phyloP scores from a whole-genome alignment of 2,888 invertebrate genomes.

The Eilema depressum region DNA sequence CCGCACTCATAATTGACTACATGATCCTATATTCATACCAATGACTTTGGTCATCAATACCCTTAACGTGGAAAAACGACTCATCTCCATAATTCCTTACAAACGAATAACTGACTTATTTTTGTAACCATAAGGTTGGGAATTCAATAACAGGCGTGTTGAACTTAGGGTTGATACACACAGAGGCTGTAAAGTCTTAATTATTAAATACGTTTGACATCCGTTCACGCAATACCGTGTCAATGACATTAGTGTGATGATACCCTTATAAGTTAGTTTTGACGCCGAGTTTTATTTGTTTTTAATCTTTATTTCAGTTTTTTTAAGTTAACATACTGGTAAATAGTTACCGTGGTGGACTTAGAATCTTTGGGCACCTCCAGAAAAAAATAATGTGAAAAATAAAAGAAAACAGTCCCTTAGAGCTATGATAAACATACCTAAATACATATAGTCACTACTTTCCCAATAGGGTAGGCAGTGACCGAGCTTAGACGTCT shows the following conservation, averaged over 20 bases:
- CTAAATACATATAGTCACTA: too few relatives aligned
- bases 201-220: slow-evolving; percentile 72
- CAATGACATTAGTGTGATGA: slow-evolving; percentile 59
- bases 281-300: slow-evolving; percentile 30
- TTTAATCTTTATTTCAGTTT: background rate
- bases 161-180: slow-evolving; percentile 25
- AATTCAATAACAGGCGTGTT: background rate
- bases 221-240: slow-evolving; percentile 65
- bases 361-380: too few relatives aligned
- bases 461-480: too few relatives aligned
- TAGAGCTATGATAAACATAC: too few relatives aligned
- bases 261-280: slow-evolving; percentile 48
- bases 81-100: slow-evolving; percentile 4
- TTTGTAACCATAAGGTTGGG: background rate
- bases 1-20: slow-evolving; percentile 63
- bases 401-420: too few relatives aligned
- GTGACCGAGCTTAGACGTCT: too few relatives aligned
- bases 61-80: slow-evolving; percentile 25
- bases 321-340: background rate
- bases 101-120: slow-evolving; percentile 4
- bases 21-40: slow-evolving; percentile 63
- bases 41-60: slow-evolving; percentile 68
- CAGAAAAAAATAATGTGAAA: too few relatives aligned
- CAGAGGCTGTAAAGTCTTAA: slow-evolving; percentile 52
- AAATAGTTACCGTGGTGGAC: too few relatives aligned